Percentiles rank a stretch among this genome's conserved stretches.
Conservation (phyloP, 2,888 invertebrate species). For the Andrena camellia region DNA sequence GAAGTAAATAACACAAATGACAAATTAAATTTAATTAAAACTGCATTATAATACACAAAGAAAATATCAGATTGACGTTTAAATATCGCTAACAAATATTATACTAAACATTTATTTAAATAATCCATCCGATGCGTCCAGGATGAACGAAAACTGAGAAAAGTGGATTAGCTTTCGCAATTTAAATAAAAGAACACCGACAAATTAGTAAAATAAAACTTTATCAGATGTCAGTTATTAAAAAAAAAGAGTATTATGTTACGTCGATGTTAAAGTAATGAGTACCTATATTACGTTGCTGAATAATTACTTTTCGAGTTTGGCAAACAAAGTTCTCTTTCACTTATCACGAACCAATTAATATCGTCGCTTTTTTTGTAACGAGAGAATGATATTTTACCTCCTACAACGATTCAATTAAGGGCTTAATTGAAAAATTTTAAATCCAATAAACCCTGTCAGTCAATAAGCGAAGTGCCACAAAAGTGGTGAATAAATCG, state of each 20-base stretch:
- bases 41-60: constrained; percentile 21
- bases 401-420: too few relatives aligned
- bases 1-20: constrained; percentile 19
- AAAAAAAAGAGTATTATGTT: constrained; percentile 2
- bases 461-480: too few relatives aligned
- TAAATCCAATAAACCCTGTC: too few relatives aligned
- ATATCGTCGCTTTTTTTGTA: not conserved
- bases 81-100: constrained; percentile 19
- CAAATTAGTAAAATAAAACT: constrained; percentile 38
- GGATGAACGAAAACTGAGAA: not conserved
- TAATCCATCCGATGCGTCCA: constrained; percentile 7
- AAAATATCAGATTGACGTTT: constrained; percentile 18
- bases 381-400: not conserved
- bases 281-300: not conserved
- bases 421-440: too few relatives aligned
- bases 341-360: too few relatives aligned
- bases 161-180: not conserved
- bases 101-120: constrained; percentile 16
- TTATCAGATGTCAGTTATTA: not conserved
- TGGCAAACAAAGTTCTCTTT: not conserved
- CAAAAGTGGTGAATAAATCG: too few relatives aligned
- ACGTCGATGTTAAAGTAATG: not conserved
- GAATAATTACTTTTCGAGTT: not conserved
- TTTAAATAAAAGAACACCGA: not conserved
- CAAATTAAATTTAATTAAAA: constrained; percentile 39